Evolutionary conservation across 2,113 vertebrate species (phyloP), one percentile per base, ranked within the genome.

Genomic region (Pangasianodon hypophthalmus): DNA sequence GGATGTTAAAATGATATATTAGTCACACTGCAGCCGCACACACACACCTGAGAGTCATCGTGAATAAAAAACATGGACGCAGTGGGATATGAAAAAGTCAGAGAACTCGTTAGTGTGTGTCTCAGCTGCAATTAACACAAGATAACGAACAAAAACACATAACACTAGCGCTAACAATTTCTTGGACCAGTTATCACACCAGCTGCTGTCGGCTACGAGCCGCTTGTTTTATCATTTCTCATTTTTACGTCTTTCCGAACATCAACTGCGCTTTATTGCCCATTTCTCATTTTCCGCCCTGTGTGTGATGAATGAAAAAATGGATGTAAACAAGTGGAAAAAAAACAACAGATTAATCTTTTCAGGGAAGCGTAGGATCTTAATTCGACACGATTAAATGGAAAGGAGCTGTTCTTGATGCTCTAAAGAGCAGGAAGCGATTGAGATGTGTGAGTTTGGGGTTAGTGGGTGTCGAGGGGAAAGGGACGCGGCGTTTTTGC

Each of bases 161-260:
- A 48, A 81, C 44, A 52, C 24, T 37, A 32, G 2, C 37, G 18
- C 73, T 48, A 60, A 54, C 69, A 50, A 29, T 88, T 88, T 62
- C 52, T 46, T 87, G 73, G 14, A 69, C 77, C 58, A 73, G 73
- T 91, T 91, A 62, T 89, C 64, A 81, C 60, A 37, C 77, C 90
- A 91, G 79, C 90, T 91, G 88, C 80, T 86, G 80, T 83, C 81
- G 83, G 88, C 88, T 87, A 87, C 62, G 88, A 82, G 85, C 86
- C 85, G 19, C 77, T 91, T 58, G 52, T 64, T 91, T 84, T 69
- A 87, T 89, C 86, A 87, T 75, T 48, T 44, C 54, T 79, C 19
- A 82, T 81, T 88, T 41, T 81, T 80, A 83, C 81, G 32, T 58
- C 54, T 83, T 58, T 83, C 81, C 19, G 73, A 79, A 67, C 77